Evolutionary conservation across 2,797 vertebrate species (phyloP).

Genomic region (Sylvia borin): DNA sequence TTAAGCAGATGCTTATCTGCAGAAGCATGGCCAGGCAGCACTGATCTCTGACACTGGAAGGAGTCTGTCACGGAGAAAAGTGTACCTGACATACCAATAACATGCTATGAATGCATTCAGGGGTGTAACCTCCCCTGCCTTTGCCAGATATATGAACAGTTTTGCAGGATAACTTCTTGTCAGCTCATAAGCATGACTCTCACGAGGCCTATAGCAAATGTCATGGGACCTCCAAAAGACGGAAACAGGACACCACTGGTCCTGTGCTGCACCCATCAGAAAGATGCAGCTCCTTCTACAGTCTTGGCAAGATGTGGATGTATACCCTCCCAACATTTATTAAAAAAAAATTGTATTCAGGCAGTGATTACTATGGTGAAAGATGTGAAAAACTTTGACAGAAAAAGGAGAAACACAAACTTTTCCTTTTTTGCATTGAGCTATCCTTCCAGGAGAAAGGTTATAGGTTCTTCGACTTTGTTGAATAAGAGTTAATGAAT

Average conservation of each 20-base stretch:
- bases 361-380: neutral
- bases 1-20: neutral
- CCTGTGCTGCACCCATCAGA: neutral
- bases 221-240: neutral
- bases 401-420: neutral
- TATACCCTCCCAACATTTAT: neutral
- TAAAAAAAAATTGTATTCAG: neutral
- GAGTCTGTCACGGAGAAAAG: neutral
- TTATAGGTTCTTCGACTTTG: neutral
- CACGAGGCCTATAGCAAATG: neutral
- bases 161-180: neutral
- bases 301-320: neutral
- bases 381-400: neutral
- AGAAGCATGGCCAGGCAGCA: neutral
- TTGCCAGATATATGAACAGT: neutral
- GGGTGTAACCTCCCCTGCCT: neutral
- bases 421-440: neutral
- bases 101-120: neutral
- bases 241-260: neutral
- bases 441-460: neutral
- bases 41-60: neutral
- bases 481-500: neutral
- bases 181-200: neutral
- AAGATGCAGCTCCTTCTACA: accelerated
- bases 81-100: neutral